Conservation (phyloP, 2,113 vertebrate species). For the Mola mola region DNA sequence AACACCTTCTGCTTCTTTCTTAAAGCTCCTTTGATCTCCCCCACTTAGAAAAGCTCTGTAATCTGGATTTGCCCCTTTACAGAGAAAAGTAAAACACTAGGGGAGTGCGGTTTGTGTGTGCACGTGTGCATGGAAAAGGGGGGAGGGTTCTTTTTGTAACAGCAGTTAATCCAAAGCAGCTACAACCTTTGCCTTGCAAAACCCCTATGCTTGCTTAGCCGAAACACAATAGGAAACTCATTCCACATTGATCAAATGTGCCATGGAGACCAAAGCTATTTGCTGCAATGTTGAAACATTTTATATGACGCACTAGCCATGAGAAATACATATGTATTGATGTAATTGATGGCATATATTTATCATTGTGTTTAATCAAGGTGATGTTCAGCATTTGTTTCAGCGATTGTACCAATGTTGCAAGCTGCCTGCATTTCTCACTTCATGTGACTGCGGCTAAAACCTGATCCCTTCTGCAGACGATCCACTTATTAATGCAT, state of each 20-base stretch:
- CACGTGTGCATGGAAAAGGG: conserved; percentile 3
- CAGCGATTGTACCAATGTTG: conserved; percentile 73
- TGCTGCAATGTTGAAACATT: background rate
- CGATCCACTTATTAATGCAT: conserved; percentile 70
- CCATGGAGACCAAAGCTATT: background rate
- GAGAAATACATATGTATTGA: background rate
- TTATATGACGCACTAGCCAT: background rate
- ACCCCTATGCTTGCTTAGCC: background rate
- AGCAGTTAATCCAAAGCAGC: conserved; percentile 53
- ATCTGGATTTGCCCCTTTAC: conserved; percentile 69
- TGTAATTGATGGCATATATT: background rate
- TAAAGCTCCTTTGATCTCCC: conserved; percentile 68
- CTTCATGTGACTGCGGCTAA: conserved; percentile 35
- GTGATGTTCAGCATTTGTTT: conserved; percentile 5
- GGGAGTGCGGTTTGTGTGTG: conserved; percentile 2
- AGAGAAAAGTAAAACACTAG: conserved; percentile 50
- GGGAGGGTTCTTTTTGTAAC: conserved; percentile 34
- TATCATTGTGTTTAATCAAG: conserved; percentile 6
- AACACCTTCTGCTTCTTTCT: conserved; percentile 35
- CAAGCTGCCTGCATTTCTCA: conserved; percentile 36
- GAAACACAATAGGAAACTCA: conserved; percentile 15
- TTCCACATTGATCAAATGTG: conserved; percentile 20
- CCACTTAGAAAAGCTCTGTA: conserved; percentile 55
- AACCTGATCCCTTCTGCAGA: conserved; percentile 44
- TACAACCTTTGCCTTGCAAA: conserved; percentile 49